Conservation (phyloP, 2,797 vertebrate species). For the Psittacula echo region DNA sequence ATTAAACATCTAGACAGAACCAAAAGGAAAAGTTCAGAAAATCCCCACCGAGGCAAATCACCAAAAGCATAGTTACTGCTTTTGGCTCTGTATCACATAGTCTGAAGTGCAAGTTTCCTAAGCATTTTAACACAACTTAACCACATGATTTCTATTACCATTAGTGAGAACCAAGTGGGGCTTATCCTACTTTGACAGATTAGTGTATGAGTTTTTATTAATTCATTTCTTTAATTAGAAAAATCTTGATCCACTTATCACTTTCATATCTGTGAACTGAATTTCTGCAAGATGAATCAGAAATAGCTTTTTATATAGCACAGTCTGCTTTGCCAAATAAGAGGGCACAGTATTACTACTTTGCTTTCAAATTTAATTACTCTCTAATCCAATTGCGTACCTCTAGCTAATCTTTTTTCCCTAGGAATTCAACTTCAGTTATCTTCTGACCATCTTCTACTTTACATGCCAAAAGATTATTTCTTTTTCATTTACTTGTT, state of each 20-base stretch:
- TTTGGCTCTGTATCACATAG: not conserved
- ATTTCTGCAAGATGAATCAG: conserved; percentile 19
- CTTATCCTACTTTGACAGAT: conserved; percentile 39
- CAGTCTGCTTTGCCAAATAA: not conserved
- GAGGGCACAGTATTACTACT: not conserved
- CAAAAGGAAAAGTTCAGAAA: not conserved
- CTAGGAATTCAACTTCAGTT: not conserved
- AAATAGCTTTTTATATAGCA: not conserved
- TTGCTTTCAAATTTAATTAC: conserved; percentile 7
- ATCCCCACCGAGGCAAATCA: not conserved
- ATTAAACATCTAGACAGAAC: not conserved
- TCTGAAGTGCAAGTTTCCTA: not conserved
- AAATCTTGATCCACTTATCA: not conserved
- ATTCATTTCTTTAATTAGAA: conserved; percentile 44
- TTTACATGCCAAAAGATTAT: not conserved
- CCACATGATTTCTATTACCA: conserved; percentile 4
- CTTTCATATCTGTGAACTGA: not conserved
- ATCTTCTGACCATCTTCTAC: not conserved
- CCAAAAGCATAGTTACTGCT: not conserved
- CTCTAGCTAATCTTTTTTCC: not conserved
- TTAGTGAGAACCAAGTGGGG: not conserved
- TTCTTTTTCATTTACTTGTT: not conserved
- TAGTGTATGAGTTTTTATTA: conserved; percentile 23
- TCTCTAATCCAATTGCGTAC: not conserved
- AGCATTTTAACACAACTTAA: not conserved